Conservation (phyloP, 2,113 vertebrate species). For the Peucedramus taeniatus region DNA sequence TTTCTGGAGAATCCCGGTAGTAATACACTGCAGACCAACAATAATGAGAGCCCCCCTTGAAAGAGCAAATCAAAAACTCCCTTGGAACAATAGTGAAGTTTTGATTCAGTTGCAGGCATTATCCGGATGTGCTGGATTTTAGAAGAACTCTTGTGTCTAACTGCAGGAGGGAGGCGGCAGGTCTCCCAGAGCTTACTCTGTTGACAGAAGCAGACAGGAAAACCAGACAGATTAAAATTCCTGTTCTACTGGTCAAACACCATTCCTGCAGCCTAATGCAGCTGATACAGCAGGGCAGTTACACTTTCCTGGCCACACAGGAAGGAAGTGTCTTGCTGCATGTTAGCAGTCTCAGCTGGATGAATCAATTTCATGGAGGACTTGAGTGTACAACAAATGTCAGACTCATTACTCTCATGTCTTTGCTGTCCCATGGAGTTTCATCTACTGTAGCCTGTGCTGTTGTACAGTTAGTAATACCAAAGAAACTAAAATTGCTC, state of each 20-base stretch:
- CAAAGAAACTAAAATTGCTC: not conserved
- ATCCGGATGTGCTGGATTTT: fast-evolving
- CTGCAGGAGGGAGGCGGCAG: not conserved
- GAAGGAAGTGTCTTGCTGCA: not conserved
- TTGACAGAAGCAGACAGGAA: not conserved
- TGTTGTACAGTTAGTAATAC: not conserved
- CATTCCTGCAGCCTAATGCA: not conserved
- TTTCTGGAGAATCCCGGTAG: not conserved
- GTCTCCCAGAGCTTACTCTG: not conserved
- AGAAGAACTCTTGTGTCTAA: not conserved
- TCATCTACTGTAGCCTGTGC: not conserved
- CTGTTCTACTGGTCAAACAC: not conserved
- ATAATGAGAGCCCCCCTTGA: not conserved
- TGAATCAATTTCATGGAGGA: not conserved
- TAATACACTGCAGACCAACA: not conserved
- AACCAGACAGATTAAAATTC: not conserved
- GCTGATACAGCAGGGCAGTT: not conserved
- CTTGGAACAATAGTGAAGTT: fast-evolving
- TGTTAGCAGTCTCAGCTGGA: not conserved
- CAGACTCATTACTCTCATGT: not conserved
- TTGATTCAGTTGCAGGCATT: not conserved
- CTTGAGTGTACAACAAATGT: not conserved
- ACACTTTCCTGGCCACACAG: not conserved
- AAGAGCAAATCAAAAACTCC: not conserved
- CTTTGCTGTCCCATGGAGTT: not conserved